phyloP scores from a whole-genome alignment of 2,888 invertebrate species.

The Tyria jacobaeae region DNA sequence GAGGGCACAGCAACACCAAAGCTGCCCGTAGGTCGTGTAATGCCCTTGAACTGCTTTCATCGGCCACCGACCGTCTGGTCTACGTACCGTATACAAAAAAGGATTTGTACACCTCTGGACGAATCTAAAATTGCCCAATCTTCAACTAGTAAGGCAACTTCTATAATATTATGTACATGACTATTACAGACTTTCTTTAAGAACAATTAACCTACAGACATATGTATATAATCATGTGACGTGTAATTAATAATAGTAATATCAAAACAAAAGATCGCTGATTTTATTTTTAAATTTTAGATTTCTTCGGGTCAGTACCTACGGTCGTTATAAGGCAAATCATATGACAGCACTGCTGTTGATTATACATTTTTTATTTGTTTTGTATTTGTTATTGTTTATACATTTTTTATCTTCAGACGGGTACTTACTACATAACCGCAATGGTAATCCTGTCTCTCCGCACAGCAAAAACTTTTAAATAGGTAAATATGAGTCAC shows the following conservation, averaged over 20 bases:
- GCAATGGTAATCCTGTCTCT: too few species aligned
- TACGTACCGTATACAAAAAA: conserved; percentile 26
- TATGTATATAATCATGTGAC: neutral
- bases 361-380: too few species aligned
- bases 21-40: conserved; percentile 26
- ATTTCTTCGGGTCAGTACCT: too few species aligned
- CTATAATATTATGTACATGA: neutral
- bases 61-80: conserved; percentile 53
- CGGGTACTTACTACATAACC: too few species aligned
- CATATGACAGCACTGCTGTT: too few species aligned
- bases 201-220: neutral
- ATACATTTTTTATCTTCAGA: too few species aligned
- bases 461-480: too few species aligned
- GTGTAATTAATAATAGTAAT: neutral
- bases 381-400: too few species aligned
- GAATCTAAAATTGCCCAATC: conserved; percentile 10
- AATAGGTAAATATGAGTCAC: too few species aligned
- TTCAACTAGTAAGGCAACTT: neutral
- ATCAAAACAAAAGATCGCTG: too few species aligned
- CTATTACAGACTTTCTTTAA: neutral
- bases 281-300: too few species aligned
- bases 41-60: conserved; percentile 50
- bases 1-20: conserved; percentile 10
- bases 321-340: too few species aligned
- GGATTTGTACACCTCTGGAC: conserved; percentile 34